A percentile compares a stretch with the other conserved stretches of the same genome.
These are phyloP conservation scores for Grammomys surdaster DNA, from an alignment of 2,113 vertebrate genomes.

Conservation along the genomic window DNA sequence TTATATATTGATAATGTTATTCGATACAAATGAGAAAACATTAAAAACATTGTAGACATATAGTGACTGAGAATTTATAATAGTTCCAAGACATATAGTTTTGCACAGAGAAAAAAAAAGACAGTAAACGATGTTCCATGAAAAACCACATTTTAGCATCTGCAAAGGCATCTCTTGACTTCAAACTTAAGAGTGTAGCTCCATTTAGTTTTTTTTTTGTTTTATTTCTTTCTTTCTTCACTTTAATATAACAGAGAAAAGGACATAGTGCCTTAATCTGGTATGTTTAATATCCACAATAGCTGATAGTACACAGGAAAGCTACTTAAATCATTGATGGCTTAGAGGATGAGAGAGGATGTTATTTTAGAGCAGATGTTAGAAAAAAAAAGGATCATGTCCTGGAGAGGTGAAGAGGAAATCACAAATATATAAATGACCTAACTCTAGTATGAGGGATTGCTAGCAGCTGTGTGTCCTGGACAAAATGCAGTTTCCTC, in stretches of 20 bases:
- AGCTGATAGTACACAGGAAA: background rate
- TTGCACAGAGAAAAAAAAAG: conserved; percentile 13
- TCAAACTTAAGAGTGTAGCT: background rate
- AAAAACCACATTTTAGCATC: background rate
- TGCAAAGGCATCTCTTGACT: background rate
- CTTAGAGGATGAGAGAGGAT: background rate
- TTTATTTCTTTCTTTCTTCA: background rate
- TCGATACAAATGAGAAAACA: background rate
- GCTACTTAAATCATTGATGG: background rate
- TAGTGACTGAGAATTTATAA: conserved; percentile 37
- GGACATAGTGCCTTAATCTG: background rate
- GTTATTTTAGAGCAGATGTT: background rate
- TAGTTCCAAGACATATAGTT: background rate
- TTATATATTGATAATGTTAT: conserved; percentile 45
- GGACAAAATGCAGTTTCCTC: background rate
- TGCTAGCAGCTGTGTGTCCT: background rate
- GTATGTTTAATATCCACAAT: background rate
- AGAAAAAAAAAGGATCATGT: background rate
- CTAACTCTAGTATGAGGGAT: background rate
- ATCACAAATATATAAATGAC: background rate
- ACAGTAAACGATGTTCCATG: background rate
- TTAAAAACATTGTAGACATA: background rate
- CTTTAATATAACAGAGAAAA: conserved; percentile 19
- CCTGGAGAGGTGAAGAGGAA: background rate
- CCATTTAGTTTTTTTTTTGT: background rate